Conservation (phyloP, 2,888 invertebrate species). For the Eutolmus rufibarbis region DNA sequence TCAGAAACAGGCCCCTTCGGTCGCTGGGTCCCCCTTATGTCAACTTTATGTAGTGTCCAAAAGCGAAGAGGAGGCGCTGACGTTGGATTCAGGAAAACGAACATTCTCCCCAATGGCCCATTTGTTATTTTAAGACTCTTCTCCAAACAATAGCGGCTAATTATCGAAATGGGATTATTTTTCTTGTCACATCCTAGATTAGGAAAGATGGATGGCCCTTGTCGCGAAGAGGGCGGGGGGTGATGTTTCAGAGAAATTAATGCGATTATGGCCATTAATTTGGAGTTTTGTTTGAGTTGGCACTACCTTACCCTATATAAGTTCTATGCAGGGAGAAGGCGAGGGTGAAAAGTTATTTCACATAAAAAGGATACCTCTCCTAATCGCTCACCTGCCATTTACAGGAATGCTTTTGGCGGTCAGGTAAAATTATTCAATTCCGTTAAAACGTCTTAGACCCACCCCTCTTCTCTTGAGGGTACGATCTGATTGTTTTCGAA, state of each 20-base stretch:
- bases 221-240: background rate
- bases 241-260: background rate
- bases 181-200: background rate
- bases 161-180: slow-evolving; percentile 25
- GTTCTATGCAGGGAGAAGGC: background rate
- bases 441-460: background rate
- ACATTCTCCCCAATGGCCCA: slow-evolving; percentile 1
- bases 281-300: background rate
- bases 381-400: background rate
- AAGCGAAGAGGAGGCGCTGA: background rate
- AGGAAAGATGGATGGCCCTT: background rate
- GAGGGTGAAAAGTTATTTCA: background rate
- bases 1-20: background rate
- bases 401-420: background rate
- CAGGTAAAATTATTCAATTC: background rate
- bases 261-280: background rate
- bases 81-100: background rate
- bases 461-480: background rate
- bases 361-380: background rate
- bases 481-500: background rate
- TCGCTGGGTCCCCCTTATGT: background rate
- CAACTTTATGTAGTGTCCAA: background rate
- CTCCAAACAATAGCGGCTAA: slow-evolving; percentile 21
- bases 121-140: slow-evolving; percentile 20
- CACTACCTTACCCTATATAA: background rate